phyloP scores from a whole-genome alignment of 2,113 vertebrate genomes.

The Corydoras sp. region DNA sequence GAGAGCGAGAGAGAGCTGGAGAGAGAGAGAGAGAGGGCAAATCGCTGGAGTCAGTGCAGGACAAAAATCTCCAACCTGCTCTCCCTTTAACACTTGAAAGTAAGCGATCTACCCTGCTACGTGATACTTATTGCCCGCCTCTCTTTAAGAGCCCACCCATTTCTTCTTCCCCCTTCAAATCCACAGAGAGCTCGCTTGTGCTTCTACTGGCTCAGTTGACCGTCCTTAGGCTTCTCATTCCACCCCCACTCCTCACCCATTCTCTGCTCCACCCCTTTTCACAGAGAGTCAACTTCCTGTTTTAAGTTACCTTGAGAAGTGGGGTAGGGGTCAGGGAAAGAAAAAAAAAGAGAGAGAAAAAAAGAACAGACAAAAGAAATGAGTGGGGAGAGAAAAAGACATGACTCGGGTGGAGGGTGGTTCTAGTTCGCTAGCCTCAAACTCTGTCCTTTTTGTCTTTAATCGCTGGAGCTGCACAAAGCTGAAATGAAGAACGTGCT shows the following conservation, averaged over 20 bases:
- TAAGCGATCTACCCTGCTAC: too few relatives aligned
- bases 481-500: constrained; percentile 60
- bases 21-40: too few relatives aligned
- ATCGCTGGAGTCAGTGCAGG: too few relatives aligned
- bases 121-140: too few relatives aligned
- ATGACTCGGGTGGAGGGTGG: constrained; percentile 21
- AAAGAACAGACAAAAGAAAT: constrained; percentile 1
- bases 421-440: constrained; percentile 46
- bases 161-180: constrained; percentile 46
- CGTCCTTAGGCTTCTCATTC: constrained; percentile 49
- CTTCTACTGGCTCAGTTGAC: constrained; percentile 48
- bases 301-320: constrained; percentile 99
- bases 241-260: constrained; percentile 46
- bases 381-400: constrained; percentile 41
- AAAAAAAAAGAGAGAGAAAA: constrained; percentile 58
- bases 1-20: too few relatives aligned
- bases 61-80: too few relatives aligned
- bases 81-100: too few relatives aligned
- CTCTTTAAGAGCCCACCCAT: too few relatives aligned
- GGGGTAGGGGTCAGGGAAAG: constrained; percentile 91
- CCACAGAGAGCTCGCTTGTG: constrained; percentile 24
- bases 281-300: constrained; percentile 86
- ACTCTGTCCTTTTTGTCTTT: constrained; percentile 44
- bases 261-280: constrained; percentile 60
- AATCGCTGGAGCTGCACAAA: constrained; percentile 50